Conservation (phyloP, 2,888 invertebrate species). For the Acrobasis consociella region DNA sequence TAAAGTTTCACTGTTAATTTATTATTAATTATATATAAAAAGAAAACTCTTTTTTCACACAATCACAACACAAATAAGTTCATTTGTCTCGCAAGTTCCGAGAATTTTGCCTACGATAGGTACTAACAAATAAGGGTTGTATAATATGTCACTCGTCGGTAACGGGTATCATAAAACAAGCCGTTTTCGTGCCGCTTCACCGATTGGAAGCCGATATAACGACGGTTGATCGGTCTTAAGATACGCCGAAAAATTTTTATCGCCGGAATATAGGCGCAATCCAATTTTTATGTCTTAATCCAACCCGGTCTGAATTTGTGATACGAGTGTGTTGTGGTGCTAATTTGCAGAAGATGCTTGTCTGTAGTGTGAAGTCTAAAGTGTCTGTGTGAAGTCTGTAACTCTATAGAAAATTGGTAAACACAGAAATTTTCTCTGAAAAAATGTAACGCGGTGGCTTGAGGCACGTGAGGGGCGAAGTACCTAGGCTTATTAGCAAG, state of each 20-base stretch:
- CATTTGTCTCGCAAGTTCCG: background rate
- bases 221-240: background rate
- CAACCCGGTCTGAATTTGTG: background rate
- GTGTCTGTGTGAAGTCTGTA: no score
- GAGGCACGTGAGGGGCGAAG: no score
- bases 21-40: no score
- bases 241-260: constrained; percentile 20
- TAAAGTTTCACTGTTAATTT: no score
- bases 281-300: background rate
- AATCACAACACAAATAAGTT: background rate
- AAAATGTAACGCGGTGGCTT: no score
- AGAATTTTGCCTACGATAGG: background rate
- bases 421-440: no score
- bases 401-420: no score
- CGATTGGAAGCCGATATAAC: constrained; percentile 19
- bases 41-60: no score
- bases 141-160: background rate
- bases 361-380: no score
- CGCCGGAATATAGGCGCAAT: background rate
- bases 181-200: background rate
- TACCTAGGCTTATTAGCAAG: no score
- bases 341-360: no score
- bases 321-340: background rate
- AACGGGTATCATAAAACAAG: constrained; percentile 12
- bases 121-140: background rate